Conservation (phyloP, 2,113 vertebrate genomes). For the Muntiacus muntjak region DNA sequence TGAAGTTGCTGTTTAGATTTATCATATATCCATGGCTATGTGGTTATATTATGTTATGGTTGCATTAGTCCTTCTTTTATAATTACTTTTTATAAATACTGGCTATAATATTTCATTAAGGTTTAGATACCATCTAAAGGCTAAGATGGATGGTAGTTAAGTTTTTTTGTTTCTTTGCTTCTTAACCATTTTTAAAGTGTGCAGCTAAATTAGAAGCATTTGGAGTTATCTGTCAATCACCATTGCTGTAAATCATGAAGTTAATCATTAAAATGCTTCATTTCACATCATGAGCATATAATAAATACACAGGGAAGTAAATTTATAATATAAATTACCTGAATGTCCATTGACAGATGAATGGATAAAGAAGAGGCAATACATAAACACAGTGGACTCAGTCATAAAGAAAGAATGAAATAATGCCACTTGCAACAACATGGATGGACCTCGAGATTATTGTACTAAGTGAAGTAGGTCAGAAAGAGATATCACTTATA, state of each 20-base stretch:
- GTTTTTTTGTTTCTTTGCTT: background rate
- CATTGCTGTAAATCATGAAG: background rate
- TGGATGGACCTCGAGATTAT: background rate
- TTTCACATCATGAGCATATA: background rate
- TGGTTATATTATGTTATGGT: background rate
- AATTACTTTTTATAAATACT: background rate
- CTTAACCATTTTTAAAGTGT: background rate
- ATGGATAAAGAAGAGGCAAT: background rate
- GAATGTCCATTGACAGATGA: background rate
- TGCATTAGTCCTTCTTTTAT: background rate
- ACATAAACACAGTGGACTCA: background rate
- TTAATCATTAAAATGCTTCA: background rate
- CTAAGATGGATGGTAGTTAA: background rate
- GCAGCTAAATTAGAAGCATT: background rate
- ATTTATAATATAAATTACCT: background rate
- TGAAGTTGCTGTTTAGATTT: background rate
- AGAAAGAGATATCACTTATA: background rate
- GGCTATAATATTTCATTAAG: background rate
- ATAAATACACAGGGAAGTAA: background rate
- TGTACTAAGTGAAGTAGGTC: background rate
- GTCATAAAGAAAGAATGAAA: background rate
- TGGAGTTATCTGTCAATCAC: background rate
- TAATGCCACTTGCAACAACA: background rate
- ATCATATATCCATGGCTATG: background rate
- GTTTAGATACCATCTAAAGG: constrained; percentile 6